Evolutionary conservation across 1,140 invertebrate species (phyloP).

Genomic region (Rhyzopertha dominica): DNA sequence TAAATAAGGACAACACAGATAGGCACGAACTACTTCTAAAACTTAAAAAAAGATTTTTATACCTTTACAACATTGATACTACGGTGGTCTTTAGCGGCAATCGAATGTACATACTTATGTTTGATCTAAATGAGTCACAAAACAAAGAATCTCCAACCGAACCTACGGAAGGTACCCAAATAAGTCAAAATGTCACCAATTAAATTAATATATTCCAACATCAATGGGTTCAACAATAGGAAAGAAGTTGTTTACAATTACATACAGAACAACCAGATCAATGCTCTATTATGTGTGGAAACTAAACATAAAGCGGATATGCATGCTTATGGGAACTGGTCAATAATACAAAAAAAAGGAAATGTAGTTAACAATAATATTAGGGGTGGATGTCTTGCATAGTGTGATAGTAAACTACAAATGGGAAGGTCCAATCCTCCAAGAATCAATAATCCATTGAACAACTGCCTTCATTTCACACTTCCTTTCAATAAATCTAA

Average conservation of each 20-base stretch:
- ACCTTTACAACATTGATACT: not conserved
- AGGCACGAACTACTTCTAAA: too few species aligned
- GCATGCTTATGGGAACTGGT: constrained; percentile 1
- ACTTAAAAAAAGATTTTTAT: constrained; percentile 4
- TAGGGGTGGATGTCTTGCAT: not conserved
- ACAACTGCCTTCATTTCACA: not conserved
- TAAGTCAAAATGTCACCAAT: not conserved
- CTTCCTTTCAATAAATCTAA: not conserved
- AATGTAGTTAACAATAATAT: not conserved
- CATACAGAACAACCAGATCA: not conserved
- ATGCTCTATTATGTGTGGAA: not conserved
- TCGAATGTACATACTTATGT: not conserved
- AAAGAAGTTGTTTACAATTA: not conserved
- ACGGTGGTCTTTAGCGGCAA: not conserved
- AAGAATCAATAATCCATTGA: constrained; percentile 4
- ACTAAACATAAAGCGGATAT: not conserved
- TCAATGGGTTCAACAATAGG: not conserved
- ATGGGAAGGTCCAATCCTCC: constrained; percentile 1
- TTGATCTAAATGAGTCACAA: constrained; percentile 2
- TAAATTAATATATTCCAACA: constrained; percentile 1
- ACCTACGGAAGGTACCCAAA: not conserved
- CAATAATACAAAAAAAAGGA: not conserved
- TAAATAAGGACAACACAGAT: not conserved
- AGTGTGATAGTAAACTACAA: not conserved
- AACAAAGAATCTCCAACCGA: not conserved